Conservation (phyloP, 2,888 invertebrate species). For the Cactoblastis cactorum region DNA sequence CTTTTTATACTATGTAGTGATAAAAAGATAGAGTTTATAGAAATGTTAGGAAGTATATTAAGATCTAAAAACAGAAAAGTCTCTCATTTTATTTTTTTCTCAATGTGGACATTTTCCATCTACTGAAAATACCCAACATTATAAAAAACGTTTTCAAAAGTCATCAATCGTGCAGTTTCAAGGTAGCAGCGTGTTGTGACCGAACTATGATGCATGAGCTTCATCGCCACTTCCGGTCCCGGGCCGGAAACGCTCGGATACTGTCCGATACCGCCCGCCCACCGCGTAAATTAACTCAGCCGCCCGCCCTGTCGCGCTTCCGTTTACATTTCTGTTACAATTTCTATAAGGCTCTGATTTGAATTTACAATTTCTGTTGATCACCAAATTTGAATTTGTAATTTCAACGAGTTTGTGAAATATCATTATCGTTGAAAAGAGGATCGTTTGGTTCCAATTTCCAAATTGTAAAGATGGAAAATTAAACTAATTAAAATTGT, state of each 20-base stretch:
- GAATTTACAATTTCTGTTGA: slow-evolving; percentile 16
- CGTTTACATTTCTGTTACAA: slow-evolving; percentile 45
- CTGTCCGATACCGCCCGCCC: slow-evolving; percentile 44
- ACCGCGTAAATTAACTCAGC: slow-evolving; percentile 54
- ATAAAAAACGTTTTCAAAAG: slow-evolving; percentile 13
- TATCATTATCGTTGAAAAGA: slow-evolving; percentile 6
- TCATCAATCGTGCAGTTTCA: slow-evolving; percentile 33
- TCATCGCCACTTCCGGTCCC: slow-evolving; percentile 54
- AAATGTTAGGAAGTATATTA: too few relatives aligned
- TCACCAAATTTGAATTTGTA: slow-evolving; percentile 14
- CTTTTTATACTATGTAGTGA: too few relatives aligned
- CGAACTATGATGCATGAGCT: slow-evolving; percentile 67
- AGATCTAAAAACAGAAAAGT: too few relatives aligned
- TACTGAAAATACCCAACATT: not conserved
- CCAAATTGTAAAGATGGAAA: not conserved
- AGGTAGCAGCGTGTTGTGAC: slow-evolving; percentile 52
- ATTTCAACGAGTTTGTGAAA: slow-evolving; percentile 9
- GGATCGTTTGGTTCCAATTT: slow-evolving; percentile 8
- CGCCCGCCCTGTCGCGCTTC: slow-evolving; percentile 49
- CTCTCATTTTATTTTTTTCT: too few relatives aligned
- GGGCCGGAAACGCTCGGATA: slow-evolving; percentile 61
- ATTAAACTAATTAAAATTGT: too few relatives aligned
- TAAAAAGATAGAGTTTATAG: too few relatives aligned
- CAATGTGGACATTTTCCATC: too few relatives aligned
- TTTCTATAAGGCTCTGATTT: slow-evolving; percentile 22